Conservation (phyloP, 2,113 vertebrate genomes). For the Notechis scutatus region DNA sequence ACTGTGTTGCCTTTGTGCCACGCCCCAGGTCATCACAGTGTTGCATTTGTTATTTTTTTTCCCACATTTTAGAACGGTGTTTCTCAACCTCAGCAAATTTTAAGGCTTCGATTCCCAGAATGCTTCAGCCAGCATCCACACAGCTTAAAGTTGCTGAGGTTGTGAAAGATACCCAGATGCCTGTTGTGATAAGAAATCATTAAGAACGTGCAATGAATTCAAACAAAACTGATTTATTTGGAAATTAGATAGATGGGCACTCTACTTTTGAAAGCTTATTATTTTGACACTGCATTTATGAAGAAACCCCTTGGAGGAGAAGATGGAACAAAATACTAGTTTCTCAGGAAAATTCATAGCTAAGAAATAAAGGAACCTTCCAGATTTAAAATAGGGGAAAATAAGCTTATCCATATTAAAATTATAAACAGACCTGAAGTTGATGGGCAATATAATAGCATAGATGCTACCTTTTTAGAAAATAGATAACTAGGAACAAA, state of each 20-base stretch:
- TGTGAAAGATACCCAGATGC: not conserved
- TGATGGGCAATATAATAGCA: not conserved
- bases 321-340: not conserved
- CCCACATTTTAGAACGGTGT: not conserved
- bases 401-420: not conserved
- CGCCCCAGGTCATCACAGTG: too few relatives aligned
- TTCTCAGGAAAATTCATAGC: not conserved
- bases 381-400: not conserved
- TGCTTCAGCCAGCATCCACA: not conserved
- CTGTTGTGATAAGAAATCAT: not conserved
- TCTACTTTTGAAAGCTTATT: not conserved
- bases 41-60: not conserved
- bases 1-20: too few relatives aligned
- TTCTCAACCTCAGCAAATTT: not conserved
- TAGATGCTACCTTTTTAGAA: not conserved
- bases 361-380: not conserved
- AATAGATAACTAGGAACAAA: not conserved
- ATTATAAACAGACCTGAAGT: not conserved
- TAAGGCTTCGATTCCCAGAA: not conserved
- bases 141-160: not conserved
- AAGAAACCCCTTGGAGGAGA: not conserved
- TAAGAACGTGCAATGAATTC: not conserved
- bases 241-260: not conserved
- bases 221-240: not conserved
- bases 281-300: not conserved